Percentiles rank a stretch among this genome's conserved stretches.
These are phyloP conservation scores for Dufourea novaeangliae DNA, from an alignment of 1,140 invertebrate genomes.

Conservation along the genomic window DNA sequence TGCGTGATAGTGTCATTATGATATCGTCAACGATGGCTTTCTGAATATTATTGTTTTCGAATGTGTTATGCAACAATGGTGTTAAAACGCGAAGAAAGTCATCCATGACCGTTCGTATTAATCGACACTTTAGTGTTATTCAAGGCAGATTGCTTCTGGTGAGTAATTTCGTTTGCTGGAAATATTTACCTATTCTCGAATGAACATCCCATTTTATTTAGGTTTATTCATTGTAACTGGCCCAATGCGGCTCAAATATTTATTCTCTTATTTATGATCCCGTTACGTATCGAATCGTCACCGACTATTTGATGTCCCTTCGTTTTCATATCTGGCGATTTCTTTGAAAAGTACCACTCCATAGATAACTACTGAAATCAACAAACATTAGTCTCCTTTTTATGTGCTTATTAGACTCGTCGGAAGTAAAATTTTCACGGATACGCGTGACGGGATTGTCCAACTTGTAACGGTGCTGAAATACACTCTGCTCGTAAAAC, in stretches of 20 bases:
- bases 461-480: neutral
- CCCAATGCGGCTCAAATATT: neutral
- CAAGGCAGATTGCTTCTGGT: conserved; percentile 20
- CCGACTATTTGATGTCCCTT: neutral
- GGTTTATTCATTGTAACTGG: neutral
- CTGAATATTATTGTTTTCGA: neutral
- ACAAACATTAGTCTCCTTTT: neutral
- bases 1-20: neutral
- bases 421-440: neutral
- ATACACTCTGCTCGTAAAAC: no score
- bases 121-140: neutral
- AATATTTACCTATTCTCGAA: neutral
- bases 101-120: neutral
- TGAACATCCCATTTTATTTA: neutral
- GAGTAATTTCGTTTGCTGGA: neutral
- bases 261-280: neutral
- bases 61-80: neutral
- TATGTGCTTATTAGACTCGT: neutral
- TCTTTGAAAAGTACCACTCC: neutral
- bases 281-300: neutral
- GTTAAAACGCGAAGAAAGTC: neutral
- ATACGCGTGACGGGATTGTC: neutral
- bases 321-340: conserved; percentile 1
- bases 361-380: neutral
- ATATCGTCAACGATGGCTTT: conserved; percentile 31